Base-by-base conservation (phyloP, 2,797 vertebrate genomes). In the Sebastes variabilis region DNA sequence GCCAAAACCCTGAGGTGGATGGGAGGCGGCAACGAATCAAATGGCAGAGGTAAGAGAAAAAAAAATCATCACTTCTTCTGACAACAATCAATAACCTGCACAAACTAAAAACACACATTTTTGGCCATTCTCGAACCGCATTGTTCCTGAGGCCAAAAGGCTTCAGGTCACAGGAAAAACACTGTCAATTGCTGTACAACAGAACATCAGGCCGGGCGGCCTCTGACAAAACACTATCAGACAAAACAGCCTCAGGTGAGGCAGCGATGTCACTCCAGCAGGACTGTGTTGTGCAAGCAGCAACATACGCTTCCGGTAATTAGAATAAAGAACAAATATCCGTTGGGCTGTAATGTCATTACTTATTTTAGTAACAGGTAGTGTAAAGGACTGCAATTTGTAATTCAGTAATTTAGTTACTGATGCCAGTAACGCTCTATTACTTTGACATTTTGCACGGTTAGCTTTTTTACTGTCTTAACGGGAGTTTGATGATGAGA, bases 201-300 rank as follows among this genome's bases (percentile, higher is more conserved):
- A 73, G 49, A 78, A 79, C 59, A 82, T 80, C 61, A 60, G 20
- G 61, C 36, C n/a, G 10, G 34, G 52, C 3, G 18, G 30, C 54
- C 32, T 79, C 56, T 71, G 65, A 87, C 65, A 75, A 68, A 82
- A 79, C 34, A 62, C 13, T 22, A 36, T 10, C 30, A 29, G 5
- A 66, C 42, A 42, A 73, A 81, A 81, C 72, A 69, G 62, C 61
- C 75, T 76, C 7, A 58, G 70, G 68, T 78, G 68, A 64, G 27
- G 24, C 8, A 24, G 49, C 3, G 7, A 29, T 68, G 71, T 56
- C 7, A 52, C 73, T 59, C 25, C 58, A 38, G n/a, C 8, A 18
- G 32, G 55, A 55, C 27, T 80, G 60, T 61, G 52, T 71, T 70
- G 27, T 7, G 12, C 68, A 25, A 9, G 32, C 52, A 79, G 36